phyloP scores from a whole-genome alignment of 1,140 invertebrate genomes.

The Drosophila parvula region DNA sequence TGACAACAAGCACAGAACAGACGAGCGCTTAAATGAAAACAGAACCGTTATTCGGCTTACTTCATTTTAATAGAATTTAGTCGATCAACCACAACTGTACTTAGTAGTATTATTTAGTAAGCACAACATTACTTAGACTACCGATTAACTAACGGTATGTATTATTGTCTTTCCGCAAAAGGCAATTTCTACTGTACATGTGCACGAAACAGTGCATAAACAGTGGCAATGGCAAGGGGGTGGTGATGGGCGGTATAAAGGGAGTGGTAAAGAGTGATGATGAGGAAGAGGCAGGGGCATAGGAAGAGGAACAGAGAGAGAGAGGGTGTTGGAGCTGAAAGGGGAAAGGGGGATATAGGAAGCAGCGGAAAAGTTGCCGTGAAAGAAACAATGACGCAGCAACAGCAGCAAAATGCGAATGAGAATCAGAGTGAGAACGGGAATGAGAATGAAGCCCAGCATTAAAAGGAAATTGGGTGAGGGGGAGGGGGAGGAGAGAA shows the following conservation, averaged over 20 bases:
- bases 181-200: conserved; percentile 22
- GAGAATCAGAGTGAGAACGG: conserved; percentile 26
- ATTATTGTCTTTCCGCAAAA: neutral
- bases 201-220: conserved; percentile 69
- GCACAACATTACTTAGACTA: too few species aligned
- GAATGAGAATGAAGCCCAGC: conserved; percentile 25
- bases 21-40: neutral
- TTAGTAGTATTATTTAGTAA: too few species aligned
- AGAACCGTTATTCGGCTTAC: neutral
- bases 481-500: conserved; percentile 4
- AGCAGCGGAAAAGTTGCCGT: conserved; percentile 33
- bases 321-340: neutral
- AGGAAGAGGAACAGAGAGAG: conserved; percentile 21
- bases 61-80: neutral
- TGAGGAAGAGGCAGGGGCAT: neutral
- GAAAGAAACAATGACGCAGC: conserved; percentile 43
- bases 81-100: neutral
- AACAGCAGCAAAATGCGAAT: conserved; percentile 37
- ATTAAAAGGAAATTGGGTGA: conserved; percentile 18
- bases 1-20: too few species aligned
- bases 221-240: conserved; percentile 31
- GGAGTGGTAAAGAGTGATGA: conserved; percentile 3
- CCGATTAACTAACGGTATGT: neutral
- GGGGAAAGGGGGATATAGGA: conserved; percentile 1
- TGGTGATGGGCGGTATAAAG: conserved; percentile 11